phyloP scores from a whole-genome alignment of 2,797 vertebrate genomes.

The Centroberyx gerrardi region DNA sequence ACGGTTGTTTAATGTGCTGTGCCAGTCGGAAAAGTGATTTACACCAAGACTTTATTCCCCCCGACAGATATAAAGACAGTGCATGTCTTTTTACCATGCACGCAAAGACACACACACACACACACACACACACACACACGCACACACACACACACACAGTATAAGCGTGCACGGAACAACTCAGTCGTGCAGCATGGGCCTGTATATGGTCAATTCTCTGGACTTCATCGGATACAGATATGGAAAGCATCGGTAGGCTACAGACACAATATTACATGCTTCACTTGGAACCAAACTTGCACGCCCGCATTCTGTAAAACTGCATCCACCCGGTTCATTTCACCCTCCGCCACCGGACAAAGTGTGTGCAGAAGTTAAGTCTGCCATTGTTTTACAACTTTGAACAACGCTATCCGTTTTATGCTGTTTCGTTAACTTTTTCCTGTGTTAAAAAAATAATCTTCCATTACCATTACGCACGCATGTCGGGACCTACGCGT shows the following conservation, averaged over 20 bases:
- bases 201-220: slow-evolving; percentile 30
- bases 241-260: slow-evolving; percentile 1
- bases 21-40: slow-evolving; percentile 95
- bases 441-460: background rate
- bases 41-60: slow-evolving; percentile 93
- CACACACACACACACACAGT: slow-evolving; percentile 6
- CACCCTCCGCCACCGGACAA: background rate
- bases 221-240: slow-evolving; percentile 40
- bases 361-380: background rate
- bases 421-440: background rate
- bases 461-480: too few species aligned
- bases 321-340: slow-evolving; percentile 4
- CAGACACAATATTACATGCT: background rate
- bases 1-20: slow-evolving; percentile 93
- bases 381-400: background rate
- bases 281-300: background rate
- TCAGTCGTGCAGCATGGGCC: background rate
- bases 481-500: too few species aligned
- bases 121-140: too few species aligned
- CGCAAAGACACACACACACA: slow-evolving; percentile 8
- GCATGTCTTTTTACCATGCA: slow-evolving; percentile 70
- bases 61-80: slow-evolving; percentile 91
- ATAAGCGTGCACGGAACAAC: background rate
- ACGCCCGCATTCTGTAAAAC: background rate
- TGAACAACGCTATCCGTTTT: background rate